Conservation (phyloP, 1,140 invertebrate species). For the Trichomalopsis sarcophagae region DNA sequence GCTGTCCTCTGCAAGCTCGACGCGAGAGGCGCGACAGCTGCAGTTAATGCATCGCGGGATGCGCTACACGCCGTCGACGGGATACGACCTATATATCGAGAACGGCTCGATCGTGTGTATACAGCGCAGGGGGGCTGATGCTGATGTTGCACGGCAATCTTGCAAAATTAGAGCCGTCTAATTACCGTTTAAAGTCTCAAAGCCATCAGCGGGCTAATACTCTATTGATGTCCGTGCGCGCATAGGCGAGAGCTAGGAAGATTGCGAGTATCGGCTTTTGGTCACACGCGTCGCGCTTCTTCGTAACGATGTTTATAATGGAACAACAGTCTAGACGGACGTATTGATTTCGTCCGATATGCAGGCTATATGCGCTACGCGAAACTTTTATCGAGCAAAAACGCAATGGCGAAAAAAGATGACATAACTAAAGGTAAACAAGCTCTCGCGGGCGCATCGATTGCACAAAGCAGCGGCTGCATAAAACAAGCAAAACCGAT, state of each 20-base stretch:
- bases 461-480: neutral
- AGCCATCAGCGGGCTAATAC: neutral
- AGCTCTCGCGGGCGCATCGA: neutral
- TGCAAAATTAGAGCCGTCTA: slow-evolving; percentile 8
- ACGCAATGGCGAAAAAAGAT: neutral
- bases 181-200: slow-evolving; percentile 33
- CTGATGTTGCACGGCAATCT: neutral
- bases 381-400: no score
- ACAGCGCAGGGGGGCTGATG: slow-evolving; percentile 43
- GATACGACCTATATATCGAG: slow-evolving; percentile 48
- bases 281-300: no score
- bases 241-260: no score
- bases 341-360: neutral
- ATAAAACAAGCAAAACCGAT: neutral
- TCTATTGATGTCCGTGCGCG: neutral
- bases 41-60: slow-evolving; percentile 69
- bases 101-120: slow-evolving; percentile 16
- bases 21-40: slow-evolving; percentile 64
- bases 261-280: neutral
- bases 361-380: no score
- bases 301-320: neutral
- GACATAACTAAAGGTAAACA: neutral
- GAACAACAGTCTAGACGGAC: neutral
- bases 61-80: slow-evolving; percentile 59
- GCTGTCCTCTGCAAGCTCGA: slow-evolving; percentile 63